Evolutionary conservation across 2,888 invertebrate genomes (phyloP), one percentile per base, ranked within the genome.

Genomic region (Cacoxenus indagator): DNA sequence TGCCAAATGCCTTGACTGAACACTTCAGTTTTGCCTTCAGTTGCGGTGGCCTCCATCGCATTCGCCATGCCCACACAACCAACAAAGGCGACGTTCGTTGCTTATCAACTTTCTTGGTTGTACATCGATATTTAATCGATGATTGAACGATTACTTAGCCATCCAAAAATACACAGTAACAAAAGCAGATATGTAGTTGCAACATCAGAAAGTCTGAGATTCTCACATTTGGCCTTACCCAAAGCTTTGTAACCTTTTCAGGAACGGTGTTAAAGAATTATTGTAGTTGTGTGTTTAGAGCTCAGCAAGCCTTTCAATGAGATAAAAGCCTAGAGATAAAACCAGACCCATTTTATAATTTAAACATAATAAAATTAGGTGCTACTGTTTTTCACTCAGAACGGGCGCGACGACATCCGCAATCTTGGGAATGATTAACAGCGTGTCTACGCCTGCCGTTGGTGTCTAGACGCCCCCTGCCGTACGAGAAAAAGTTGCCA

Each of bases 81-180:
- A 8, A 11, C 46, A 48, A 48, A 48, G 5, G 14, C n/a, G 6
- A 22, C 22, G 19, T 51, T 19, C 8, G 22, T 11, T 31, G 59
- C 31, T 31, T 59, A 37, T 59, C 59, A 22, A 17, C 11, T 11
- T 59, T 31, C 29, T 59, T 29, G 17, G 31, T 59, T 22, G 22
- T 31, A 8, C 59, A 59, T 59, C 59, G 59, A 59, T 59, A 31
- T 59, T 59, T 31, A 59, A 59, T 59, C 19, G 59, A 31, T 59
- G 19, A n/a, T 51, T 51, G 51, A n/a, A 51, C 22, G 11, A 51
- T 51, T 51, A 51, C 51, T 51, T 51, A 22, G 51, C 22, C 3
- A 37, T 2, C 37, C 14, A 37, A 37, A 37, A 37, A 37, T 4
- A 37, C 14, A 37, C 37, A 31, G 5, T 9, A 14, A 2, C 37